A percentile compares a stretch with the other conserved stretches of the same genome.
phyloP scores from a whole-genome alignment of 1,140 invertebrate genomes.

The Hylyphantes graminicola region DNA sequence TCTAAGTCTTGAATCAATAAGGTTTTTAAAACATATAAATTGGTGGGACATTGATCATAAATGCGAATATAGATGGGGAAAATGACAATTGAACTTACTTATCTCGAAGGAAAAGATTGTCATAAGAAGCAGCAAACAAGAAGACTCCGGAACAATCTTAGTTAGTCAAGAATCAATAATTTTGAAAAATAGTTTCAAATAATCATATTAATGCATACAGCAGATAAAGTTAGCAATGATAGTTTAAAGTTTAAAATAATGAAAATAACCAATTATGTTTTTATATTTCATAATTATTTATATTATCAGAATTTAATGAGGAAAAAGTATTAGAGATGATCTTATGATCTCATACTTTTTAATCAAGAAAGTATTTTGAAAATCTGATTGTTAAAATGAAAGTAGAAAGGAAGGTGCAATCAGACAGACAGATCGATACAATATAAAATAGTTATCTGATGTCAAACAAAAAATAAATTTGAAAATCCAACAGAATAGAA shows the following conservation, averaged over 20 bases:
- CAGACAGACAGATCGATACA: no score
- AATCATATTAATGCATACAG: background rate
- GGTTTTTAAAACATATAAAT: background rate
- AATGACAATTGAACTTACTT: slow-evolving; percentile 80
- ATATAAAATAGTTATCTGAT: no score
- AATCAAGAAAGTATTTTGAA: no score
- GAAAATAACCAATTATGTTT: background rate
- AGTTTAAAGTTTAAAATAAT: background rate
- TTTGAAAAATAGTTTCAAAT: background rate
- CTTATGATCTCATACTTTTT: no score
- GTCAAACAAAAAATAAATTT: no score
- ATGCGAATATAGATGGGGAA: background rate
- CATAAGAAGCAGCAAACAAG: slow-evolving; percentile 93
- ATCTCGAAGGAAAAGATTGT: slow-evolving; percentile 93
- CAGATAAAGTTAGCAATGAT: background rate
- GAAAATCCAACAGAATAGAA: no score
- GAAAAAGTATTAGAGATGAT: no score
- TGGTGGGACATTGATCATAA: background rate
- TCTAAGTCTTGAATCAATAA: no score
- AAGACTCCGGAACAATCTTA: slow-evolving; percentile 86
- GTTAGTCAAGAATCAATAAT: slow-evolving; percentile 24
- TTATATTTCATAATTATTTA: no score
- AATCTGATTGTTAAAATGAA: no score
- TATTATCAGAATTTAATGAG: no score
- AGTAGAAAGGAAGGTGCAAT: no score